These are phyloP conservation scores for Hydrozoanthus tunicans DNA, from an alignment of 64 coral and sea anemone species.

Conservation along the genomic window DNA sequence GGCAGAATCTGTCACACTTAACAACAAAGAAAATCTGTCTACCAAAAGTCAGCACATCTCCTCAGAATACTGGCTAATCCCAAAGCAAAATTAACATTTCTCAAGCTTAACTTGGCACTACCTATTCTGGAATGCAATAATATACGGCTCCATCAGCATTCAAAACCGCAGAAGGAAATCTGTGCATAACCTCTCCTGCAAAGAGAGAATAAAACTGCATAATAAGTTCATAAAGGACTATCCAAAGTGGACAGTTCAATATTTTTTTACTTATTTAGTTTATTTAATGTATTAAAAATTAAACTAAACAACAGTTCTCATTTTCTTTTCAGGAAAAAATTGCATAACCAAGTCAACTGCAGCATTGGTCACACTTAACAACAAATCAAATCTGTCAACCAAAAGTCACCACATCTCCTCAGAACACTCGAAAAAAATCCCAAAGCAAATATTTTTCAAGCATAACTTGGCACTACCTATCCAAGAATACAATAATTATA, in stretches of 20 bases:
- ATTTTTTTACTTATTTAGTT: neutral
- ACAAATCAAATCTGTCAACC: no score
- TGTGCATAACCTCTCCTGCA: neutral
- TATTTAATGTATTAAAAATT: neutral
- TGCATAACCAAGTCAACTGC: no score
- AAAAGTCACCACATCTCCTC: neutral
- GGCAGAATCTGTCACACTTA: no score
- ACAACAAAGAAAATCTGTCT: no score
- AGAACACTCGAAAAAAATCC: neutral
- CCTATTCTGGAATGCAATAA: neutral
- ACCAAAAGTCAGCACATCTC: neutral
- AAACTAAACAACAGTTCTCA: no score
- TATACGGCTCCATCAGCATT: neutral
- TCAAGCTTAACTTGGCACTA: constrained; percentile 7
- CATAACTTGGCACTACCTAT: constrained; percentile 4
- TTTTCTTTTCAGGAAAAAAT: no score
- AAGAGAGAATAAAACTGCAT: neutral
- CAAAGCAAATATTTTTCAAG: constrained; percentile 4
- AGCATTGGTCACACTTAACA: no score
- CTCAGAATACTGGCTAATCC: neutral
- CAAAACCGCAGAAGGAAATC: constrained; percentile 1
- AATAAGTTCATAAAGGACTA: neutral
- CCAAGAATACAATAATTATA: neutral
- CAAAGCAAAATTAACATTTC: neutral
- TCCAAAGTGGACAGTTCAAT: constrained; percentile 5